Evolutionary conservation across 2,797 vertebrate genomes (phyloP), one percentile per base, ranked within the genome.

Genomic region (Gypaetus barbatus): DNA sequence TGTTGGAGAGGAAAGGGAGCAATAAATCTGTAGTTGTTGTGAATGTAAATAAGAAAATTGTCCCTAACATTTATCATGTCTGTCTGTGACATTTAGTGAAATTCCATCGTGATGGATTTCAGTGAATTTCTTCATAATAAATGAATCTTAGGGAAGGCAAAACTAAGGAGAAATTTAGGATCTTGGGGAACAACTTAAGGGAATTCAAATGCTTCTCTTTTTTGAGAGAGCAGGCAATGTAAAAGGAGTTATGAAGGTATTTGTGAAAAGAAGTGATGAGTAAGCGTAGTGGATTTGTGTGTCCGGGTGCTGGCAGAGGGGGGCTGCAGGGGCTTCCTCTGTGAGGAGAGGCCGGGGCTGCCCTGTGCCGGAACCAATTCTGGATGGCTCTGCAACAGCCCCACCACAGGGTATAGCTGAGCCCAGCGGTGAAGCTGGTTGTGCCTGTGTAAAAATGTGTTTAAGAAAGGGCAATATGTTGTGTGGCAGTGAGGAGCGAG

Each of bases 381-480:
- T 4, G 11, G 16, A 1, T 0, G 0, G 27, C 28, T 30, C 24
- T 3, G 0, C 15, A 7, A 0, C 28, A 21, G 28, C 37, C 25
- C 33, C 21, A 2, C 27, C 6, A 0, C 54, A 25, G 41, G 16
- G 17, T 49, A 1, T 31, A 28, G 43, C 43, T 9, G 1, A 4
- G 33, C 33, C n/a, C 4, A 2, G 54, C 17, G 3, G 21, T 2
- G 49, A 14, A 10, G 19, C 56, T 33, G 13, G 5, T 8, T 43
- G 18, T 10, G 31, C 23, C 30, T 49, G 13, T 22, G n/a, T 43
- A 5, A 15, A 74, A 51, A 28, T 8, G 1, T 24, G 9, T 8
- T 19, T 12, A 19, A 15, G 17, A 41, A 52, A 16, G 37, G 30
- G 44, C 18, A 21, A 11, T 44, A 39, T 22, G 21, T 13, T 49